A percentile compares a stretch with the other conserved stretches of the same genome.
Conservation (phyloP, 2,113 vertebrate species). For the Tupaia chinensis region DNA sequence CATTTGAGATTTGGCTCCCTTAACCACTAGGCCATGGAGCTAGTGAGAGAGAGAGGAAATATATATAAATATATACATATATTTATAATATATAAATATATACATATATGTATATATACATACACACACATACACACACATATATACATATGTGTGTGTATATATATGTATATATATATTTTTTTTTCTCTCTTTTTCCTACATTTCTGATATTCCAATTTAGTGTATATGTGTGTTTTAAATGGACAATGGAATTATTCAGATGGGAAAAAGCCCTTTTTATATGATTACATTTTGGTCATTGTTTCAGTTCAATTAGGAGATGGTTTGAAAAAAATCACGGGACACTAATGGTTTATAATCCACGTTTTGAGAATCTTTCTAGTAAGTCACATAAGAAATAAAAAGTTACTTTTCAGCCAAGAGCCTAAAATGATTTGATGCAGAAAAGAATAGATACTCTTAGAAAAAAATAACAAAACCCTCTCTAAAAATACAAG, state of each 20-base stretch:
- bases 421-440: conserved; percentile 43
- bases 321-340: conserved; percentile 36
- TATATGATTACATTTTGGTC: conserved; percentile 6
- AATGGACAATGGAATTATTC: neutral
- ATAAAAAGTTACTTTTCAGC: conserved; percentile 43
- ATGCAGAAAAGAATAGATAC: neutral
- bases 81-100: too few species aligned
- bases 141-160: too few species aligned
- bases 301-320: neutral
- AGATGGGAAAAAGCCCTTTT: neutral
- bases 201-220: conserved; percentile 31
- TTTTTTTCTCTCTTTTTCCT: neutral
- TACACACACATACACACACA: too few species aligned
- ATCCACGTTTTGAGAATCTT: conserved; percentile 18
- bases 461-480: conserved; percentile 28
- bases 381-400: neutral
- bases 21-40: too few species aligned
- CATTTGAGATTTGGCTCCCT: too few species aligned
- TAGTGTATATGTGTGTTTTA: neutral
- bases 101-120: too few species aligned
- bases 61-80: too few species aligned
- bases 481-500: conserved; percentile 28
- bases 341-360: neutral
- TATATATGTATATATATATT: too few species aligned
- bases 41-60: too few species aligned